Conservation (phyloP, 92 coral and sea anemone genomes). For the Paramuricea clavata region DNA sequence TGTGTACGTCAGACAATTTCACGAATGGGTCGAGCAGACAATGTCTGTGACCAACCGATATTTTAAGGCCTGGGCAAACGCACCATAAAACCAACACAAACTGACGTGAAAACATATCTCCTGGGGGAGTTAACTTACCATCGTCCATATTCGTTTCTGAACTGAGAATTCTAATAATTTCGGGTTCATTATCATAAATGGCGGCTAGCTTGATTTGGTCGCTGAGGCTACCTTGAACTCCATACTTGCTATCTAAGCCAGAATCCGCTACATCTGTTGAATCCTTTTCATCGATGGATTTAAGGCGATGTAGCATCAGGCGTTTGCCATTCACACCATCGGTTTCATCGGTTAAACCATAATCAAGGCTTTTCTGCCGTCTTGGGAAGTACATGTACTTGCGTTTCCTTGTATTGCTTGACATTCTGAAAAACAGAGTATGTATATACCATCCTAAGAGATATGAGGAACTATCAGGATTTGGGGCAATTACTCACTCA, state of each 20-base stretch:
- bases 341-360: not conserved
- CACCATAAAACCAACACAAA: no score
- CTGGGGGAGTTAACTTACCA: not conserved
- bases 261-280: not conserved
- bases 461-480: no score
- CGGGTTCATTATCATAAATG: conserved; percentile 14
- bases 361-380: conserved; percentile 18
- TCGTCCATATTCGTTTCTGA: conserved; percentile 3
- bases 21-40: no score
- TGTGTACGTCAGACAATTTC: no score
- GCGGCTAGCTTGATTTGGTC: conserved; percentile 29
- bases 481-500: no score
- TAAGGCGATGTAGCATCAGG: conserved; percentile 13
- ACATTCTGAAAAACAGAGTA: not conserved
- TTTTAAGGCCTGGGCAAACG: no score
- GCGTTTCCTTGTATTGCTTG: not conserved
- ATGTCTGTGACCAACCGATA: no score
- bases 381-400: not conserved
- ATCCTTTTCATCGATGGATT: conserved; percentile 40
- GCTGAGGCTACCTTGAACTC: not conserved
- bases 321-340: not conserved
- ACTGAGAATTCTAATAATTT: conserved; percentile 30
- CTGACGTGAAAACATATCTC: no score
- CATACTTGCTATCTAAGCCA: not conserved
- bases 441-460: no score